Evolutionary conservation across 2,113 vertebrate species (phyloP).

Genomic region (Mola mola): DNA sequence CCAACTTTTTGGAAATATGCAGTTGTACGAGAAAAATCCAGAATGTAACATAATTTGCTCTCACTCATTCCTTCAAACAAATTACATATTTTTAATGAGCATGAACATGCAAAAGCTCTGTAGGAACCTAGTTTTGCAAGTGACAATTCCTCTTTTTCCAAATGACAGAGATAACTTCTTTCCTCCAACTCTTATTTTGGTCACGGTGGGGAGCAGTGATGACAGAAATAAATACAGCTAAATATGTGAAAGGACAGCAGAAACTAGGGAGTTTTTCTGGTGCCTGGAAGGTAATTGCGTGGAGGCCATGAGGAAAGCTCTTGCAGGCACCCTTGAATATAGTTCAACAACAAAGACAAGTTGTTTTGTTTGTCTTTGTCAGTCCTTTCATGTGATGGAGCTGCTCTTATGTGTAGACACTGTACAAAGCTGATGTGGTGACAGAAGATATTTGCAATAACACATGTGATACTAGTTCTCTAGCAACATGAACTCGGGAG

Average conservation of each 20-base stretch:
- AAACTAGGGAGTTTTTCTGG: neutral
- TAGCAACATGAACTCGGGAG: neutral
- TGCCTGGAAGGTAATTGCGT: conserved; percentile 13
- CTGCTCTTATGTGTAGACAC: conserved; percentile 23
- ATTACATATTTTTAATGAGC: neutral
- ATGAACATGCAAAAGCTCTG: neutral
- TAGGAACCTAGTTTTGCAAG: neutral
- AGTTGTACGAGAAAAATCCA: too few relatives aligned
- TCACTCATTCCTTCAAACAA: neutral
- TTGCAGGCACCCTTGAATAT: neutral
- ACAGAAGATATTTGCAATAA: too few relatives aligned
- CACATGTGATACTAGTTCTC: neutral
- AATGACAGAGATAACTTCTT: neutral
- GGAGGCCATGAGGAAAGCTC: neutral
- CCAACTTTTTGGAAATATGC: too few relatives aligned
- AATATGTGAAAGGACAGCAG: neutral
- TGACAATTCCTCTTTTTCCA: neutral
- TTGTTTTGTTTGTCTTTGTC: conserved; percentile 24
- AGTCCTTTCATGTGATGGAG: conserved; percentile 47
- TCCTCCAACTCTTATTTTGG: neutral
- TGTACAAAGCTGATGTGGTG: neutral
- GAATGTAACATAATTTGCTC: neutral
- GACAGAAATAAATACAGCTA: neutral
- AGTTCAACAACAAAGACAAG: conserved; percentile 43
- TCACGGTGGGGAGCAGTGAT: conserved; percentile 5